Evolutionary conservation across 2,888 invertebrate species (phyloP), one percentile per base, ranked within the genome.

Genomic region (Lasioglossum pauxillum): DNA sequence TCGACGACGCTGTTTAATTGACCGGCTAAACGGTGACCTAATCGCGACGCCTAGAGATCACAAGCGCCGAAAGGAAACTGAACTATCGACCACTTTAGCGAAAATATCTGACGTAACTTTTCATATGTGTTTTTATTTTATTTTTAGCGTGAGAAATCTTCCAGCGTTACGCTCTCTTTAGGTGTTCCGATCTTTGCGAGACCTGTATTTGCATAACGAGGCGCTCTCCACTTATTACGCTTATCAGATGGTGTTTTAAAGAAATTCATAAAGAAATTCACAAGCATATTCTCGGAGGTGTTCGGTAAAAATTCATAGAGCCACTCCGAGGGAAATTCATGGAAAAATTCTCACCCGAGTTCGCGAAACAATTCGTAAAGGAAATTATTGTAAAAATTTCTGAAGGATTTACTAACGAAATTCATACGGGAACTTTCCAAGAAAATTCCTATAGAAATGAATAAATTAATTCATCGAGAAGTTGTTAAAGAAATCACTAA

Each of bases 1-100:
- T 31, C 41, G 19, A 1, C 69, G 44, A 67, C 31, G 67, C 35
- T 67, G 67, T 41, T 49, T 71, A 72, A 76, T 73, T 72, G n/a
- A 38, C 44, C 14, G 27, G 16, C 23, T 53, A 27, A 81, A 75
- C 46, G 49, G 38, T 64, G 38, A 19, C 41, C 23, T 57, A 78
- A 64, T 38, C 41, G 49, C 23, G 14, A 31, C 19, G 67, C 35
- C 8, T 19, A 4, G 19, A 31, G 35, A 67, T 67, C 67, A 67
- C 19, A 35, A 19, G 23, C 31, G 67, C 67, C 67, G 35, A 67
- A 67, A 35, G 35, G 35, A 67, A 35, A 23, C 67, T 35, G 35
- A 35, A 67, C 31, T 19, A 31, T 64, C 1, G 19, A 10, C 19
- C 19, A 67, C 19, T 67, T 67, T 67, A 31, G 31, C 31, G 23